Evolutionary conservation across 2,113 vertebrate genomes (phyloP).

Genomic region (Macquaria ambigua): DNA sequence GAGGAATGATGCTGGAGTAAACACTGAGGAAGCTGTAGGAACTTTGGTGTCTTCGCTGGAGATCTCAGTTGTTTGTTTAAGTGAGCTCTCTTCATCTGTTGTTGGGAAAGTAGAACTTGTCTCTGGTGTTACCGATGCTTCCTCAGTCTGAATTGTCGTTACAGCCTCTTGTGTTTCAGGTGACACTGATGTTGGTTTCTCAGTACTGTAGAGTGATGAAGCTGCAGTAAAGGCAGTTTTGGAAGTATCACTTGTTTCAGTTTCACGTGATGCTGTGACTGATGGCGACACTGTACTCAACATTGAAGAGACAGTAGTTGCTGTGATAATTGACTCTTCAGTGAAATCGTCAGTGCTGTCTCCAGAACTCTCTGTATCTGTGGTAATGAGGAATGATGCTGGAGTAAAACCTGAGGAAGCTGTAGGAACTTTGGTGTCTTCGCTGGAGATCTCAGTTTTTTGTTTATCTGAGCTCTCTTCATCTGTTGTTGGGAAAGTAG

Average conservation of each 20-base stretch:
- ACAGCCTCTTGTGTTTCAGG: neutral
- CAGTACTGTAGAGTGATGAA: constrained; percentile 15
- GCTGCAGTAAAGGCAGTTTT: neutral
- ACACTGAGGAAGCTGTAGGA: neutral
- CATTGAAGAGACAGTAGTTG: neutral
- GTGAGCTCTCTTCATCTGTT: constrained; percentile 11
- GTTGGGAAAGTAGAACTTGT: neutral
- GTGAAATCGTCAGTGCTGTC: neutral
- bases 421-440: neutral
- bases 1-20: neutral
- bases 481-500: neutral
- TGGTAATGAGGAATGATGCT: neutral
- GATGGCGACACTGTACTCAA: neutral
- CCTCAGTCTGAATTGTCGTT: neutral
- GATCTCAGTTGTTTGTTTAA: neutral
- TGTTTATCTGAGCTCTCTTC: neutral
- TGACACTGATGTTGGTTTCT: neutral
- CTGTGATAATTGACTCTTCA: neutral
- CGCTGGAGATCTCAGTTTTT: neutral
- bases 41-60: fast-evolving
- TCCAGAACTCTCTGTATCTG: neutral
- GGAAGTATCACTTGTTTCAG: neutral
- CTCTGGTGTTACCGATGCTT: neutral
- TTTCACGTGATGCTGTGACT: neutral
- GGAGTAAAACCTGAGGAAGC: neutral